These are phyloP conservation scores for Trichonephila clavata DNA, from an alignment of 1,140 invertebrate species.

Conservation along the genomic window DNA sequence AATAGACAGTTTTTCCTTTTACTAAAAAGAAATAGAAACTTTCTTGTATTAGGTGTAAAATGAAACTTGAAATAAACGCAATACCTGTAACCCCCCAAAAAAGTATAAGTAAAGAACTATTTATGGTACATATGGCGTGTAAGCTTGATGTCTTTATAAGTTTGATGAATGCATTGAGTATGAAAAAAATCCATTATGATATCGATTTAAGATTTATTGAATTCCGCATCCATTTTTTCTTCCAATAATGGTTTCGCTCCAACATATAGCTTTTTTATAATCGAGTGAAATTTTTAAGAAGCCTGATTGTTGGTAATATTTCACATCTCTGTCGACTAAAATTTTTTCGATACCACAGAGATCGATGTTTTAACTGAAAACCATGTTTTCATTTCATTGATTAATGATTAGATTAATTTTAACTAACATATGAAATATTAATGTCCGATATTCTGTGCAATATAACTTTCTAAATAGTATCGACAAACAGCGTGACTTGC, in stretches of 20 bases:
- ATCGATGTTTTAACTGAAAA: not conserved
- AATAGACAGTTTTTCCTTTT: no score
- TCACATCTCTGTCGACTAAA: not conserved
- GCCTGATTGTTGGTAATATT: not conserved
- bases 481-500: no score
- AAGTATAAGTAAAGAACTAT: no score
- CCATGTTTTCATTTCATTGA: not conserved
- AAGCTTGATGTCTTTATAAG: not conserved
- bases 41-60: no score
- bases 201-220: not conserved
- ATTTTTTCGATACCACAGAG: not conserved
- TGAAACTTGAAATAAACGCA: no score
- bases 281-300: not conserved
- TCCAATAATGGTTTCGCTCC: not conserved
- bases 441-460: no score
- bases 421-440: no score
- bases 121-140: not conserved
- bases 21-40: no score
- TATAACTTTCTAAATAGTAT: no score
- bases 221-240: not conserved
- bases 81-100: no score
- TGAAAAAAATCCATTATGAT: not conserved
- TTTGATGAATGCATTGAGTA: not conserved
- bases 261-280: not conserved
- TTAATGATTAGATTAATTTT: not conserved